Conservation (phyloP, 92 coral and sea anemone species). For the Metridium senile region DNA sequence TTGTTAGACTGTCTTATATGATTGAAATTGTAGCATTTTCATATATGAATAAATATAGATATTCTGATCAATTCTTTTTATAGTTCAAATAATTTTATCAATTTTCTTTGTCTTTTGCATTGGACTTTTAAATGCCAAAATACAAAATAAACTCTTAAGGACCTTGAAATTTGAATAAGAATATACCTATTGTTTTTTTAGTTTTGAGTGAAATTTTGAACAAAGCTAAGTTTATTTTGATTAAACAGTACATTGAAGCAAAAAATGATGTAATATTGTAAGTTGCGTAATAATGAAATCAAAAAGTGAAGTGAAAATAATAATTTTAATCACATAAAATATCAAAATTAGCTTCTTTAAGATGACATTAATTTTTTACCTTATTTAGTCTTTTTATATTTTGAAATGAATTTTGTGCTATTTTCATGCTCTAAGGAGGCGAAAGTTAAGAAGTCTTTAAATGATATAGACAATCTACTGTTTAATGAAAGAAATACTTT, state of each 20-base stretch:
- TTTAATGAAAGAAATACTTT: conserved; percentile 17
- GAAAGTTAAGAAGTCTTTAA: not conserved
- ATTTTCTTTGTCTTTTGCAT: not conserved
- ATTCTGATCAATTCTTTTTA: too few species aligned
- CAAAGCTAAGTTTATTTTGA: not conserved
- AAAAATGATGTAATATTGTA: too few species aligned
- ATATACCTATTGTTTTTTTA: not conserved
- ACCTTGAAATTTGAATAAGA: not conserved
- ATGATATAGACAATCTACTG: conserved; percentile 10
- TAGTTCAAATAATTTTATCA: not conserved
- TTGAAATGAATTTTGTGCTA: not conserved
- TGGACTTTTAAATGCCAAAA: not conserved
- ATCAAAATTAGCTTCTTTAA: not conserved
- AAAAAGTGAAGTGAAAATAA: too few species aligned
- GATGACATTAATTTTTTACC: not conserved
- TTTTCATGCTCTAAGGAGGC: not conserved
- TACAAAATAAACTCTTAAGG: not conserved
- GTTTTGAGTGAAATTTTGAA: not conserved
- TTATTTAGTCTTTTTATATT: not conserved
- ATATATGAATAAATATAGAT: too few species aligned
- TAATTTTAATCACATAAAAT: not conserved
- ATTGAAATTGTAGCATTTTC: not conserved
- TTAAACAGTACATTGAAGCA: not conserved
- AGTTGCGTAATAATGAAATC: too few species aligned
- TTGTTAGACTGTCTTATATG: not conserved